Evolutionary conservation across 2,797 vertebrate species (phyloP).

Genomic region (Phataginus tricuspis): DNA sequence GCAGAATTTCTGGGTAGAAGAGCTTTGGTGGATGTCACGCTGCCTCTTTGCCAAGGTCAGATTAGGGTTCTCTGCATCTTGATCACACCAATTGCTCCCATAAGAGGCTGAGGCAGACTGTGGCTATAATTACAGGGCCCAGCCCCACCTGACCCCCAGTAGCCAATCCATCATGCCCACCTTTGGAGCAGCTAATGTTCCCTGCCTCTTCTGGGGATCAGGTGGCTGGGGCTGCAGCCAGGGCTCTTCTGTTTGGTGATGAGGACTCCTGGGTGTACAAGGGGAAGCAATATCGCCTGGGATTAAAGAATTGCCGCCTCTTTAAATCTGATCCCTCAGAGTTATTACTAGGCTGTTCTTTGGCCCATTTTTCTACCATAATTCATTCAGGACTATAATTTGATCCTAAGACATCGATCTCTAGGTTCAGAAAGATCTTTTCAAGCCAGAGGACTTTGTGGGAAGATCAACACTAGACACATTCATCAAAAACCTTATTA

Average conservation of each 20-base stretch:
- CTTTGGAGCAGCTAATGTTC: conserved; percentile 62
- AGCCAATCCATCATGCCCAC: neutral
- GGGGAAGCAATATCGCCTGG: conserved; percentile 12
- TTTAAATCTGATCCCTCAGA: conserved; percentile 59
- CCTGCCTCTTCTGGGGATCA: conserved; percentile 44
- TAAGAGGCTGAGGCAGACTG: conserved; percentile 40
- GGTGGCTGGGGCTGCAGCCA: conserved; percentile 30
- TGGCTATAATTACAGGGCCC: conserved; percentile 21
- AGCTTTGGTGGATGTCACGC: neutral
- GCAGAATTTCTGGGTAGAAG: conserved; percentile 64
- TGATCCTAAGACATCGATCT: conserved; percentile 46
- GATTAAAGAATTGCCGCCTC: neutral
- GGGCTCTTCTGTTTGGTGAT: neutral
- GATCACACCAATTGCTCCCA: conserved; percentile 60
- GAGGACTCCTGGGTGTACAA: neutral
- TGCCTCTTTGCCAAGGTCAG: conserved; percentile 45
- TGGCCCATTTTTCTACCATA: conserved; percentile 32
- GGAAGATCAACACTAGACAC: neutral
- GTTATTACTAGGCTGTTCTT: conserved; percentile 48
- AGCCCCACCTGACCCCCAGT: conserved; percentile 27
- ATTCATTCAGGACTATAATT: conserved; percentile 51
- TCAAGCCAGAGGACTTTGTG: neutral
- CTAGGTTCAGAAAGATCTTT: conserved; percentile 40
- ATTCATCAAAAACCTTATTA: conserved; percentile 21
- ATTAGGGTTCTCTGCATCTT: conserved; percentile 69